Evolutionary conservation across 2,888 invertebrate species (phyloP).

Genomic region (Phanerotoma sp.): DNA sequence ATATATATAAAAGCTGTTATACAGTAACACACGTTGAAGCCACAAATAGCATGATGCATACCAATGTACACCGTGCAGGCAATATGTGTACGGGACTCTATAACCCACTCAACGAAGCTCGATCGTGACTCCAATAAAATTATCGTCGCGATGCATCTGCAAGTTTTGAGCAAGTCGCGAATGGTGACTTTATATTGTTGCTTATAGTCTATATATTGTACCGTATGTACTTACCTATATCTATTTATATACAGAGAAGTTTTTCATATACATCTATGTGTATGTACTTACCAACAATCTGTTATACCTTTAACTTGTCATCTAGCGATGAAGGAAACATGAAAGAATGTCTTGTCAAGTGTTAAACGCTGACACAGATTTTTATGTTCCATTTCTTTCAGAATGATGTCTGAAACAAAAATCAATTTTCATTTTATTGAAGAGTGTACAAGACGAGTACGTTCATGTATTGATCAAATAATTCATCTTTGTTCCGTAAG

Average conservation of each 20-base stretch:
- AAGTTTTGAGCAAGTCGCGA: conserved; percentile 22
- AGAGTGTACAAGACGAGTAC: no score
- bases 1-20: neutral
- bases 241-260: no score
- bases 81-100: neutral
- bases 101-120: conserved; percentile 19
- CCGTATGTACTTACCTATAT: no score
- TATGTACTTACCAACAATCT: neutral
- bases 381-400: neutral
- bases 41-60: conserved; percentile 16
- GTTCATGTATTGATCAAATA: no score
- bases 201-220: no score
- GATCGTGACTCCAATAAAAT: conserved; percentile 28
- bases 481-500: no score
- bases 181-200: neutral
- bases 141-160: conserved; percentile 25
- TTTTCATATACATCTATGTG: no score
- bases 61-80: conserved; percentile 4
- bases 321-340: neutral
- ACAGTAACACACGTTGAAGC: neutral
- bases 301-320: neutral
- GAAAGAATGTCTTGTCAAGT: neutral
- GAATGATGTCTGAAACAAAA: no score
- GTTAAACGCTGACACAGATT: neutral
- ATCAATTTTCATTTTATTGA: no score